Conservation (phyloP, 1,140 invertebrate species). For the Phymorhynchus buccinoides region DNA sequence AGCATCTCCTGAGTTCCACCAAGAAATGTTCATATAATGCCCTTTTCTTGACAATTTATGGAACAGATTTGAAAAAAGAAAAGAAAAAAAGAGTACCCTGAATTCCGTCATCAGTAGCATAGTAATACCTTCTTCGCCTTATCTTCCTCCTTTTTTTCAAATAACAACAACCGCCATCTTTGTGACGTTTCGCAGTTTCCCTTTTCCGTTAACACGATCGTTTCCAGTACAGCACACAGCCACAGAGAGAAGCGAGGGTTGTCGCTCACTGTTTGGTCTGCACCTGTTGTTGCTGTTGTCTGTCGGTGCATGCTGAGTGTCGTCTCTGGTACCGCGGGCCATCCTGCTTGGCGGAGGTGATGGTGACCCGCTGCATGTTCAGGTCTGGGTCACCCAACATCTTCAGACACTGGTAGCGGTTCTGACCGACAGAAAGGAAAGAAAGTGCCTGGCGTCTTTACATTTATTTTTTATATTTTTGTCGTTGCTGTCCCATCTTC, state of each 20-base stretch:
- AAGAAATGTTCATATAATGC: neutral
- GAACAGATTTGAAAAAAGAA: neutral
- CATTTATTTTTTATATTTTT: neutral
- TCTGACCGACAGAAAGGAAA: no score
- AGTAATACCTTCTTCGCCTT: neutral
- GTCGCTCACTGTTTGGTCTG: neutral
- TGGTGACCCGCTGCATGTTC: neutral
- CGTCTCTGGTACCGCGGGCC: neutral
- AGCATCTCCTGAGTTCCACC: neutral
- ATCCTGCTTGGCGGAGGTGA: neutral
- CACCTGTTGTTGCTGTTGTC: neutral
- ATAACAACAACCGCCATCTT: neutral
- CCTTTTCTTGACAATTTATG: neutral
- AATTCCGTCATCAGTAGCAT: neutral
- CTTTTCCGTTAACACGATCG: neutral
- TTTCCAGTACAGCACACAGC: neutral
- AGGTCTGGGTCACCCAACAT: slow-evolving; percentile 18
- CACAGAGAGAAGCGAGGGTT: neutral
- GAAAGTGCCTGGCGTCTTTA: no score
- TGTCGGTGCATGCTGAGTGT: neutral
- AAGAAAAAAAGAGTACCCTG: neutral
- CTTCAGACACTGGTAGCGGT: slow-evolving; percentile 10
- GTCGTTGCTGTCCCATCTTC: neutral
- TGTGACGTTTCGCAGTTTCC: neutral
- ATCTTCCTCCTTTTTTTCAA: neutral